Base-by-base conservation (phyloP, 2,888 invertebrate genomes). In the Spisula solida region DNA sequence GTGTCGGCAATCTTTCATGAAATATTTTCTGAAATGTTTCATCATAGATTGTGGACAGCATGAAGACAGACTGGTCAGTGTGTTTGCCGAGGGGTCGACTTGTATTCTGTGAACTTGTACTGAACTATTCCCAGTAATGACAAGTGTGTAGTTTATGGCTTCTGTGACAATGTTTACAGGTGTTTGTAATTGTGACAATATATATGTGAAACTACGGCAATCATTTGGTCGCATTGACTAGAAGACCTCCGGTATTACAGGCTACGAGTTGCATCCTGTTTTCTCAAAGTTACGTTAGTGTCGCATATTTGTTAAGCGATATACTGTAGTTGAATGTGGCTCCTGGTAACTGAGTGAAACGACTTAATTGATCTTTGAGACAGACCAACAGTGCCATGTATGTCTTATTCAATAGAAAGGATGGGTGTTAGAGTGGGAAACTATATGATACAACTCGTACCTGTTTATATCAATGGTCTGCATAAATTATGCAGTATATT, bases 121-220 rank as follows among this genome's bases (percentile, higher is more conserved):
- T 66, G 25, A 6, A 66, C 25, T 12, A 8, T 66, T 66, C 60
- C 20, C n/a, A n/a, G 10, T 25, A 20, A 56, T n/a, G 20, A 56
- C 6, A 56, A 6, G 18, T 56, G 10, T n/a, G 1, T 25, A 25
- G 60, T 66, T 66, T 0, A 25, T 0, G 8, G 2, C 1, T n/a
- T 60, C 25, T 66, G n/a, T 12, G 60, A 10, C 12, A 25, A 10
- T 25, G 25, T 66, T 66, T 66, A 12, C 10, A 75, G 29, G 31
- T 34, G 34, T 75, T 25, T 75, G 75, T 31, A 75, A 18, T 18
- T 31, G n/a, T 31, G 75, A 31, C 25, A 31, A 66, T 66, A 31
- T 75, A 75, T 75, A 75, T 75, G 75, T 75, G 34, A 75, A 75
- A 75, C 75, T 75, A 75, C 75, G 75, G 75, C 75, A 75, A 75